Base-by-base conservation (phyloP, 2,797 vertebrate species). In the Psittacula echo region DNA sequence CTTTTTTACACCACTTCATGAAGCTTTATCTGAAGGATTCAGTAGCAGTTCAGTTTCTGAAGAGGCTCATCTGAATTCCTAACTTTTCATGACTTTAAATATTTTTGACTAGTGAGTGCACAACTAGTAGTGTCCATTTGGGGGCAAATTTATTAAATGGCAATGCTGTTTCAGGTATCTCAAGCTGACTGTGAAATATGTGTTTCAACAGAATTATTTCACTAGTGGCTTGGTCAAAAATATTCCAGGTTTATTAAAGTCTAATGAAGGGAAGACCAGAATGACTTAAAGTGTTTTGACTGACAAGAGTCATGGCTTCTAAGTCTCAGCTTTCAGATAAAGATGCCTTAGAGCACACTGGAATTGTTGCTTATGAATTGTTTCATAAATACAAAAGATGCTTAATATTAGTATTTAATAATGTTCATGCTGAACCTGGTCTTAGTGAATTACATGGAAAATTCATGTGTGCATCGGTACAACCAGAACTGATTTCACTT, bases 11-110 rank as follows among this genome's bases (percentile, higher is more conserved):
- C 51, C 42, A 51, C 37, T 91, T 90, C 79, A 37, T 39, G 56
- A 82, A 85, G 26, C 56, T 93, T 95, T 72, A 66, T 80, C 42
- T 79, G 75, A 84, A 95, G 62, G 73, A 83, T 94, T 85, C 79
- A 65, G 24, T 60, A 93, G 34, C 56, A 67, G 30, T 60, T 74
- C 64, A 39, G 21, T 87, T 89, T 81, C 60, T 81, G 41, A 90
- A 77, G 66, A 53, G 72, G 45, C 22, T 94, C 7, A 41, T 44
- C 62, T 87, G 77, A 91, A 76, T 78, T 91, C 47, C 78, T 23
- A 88, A 29, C 34, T 90, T 82, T 30, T 71, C 54, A 5, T 88
- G 48, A 66, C 20, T 37, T 92, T 30, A 90, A 82, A 75, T 90
- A 87, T n/a, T 89, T 93, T 71, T 89, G 73, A 78, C 54, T 78